These are phyloP conservation scores for Drosophila kurseongensis DNA, from an alignment of 1,140 invertebrate species.

Conservation along the genomic window DNA sequence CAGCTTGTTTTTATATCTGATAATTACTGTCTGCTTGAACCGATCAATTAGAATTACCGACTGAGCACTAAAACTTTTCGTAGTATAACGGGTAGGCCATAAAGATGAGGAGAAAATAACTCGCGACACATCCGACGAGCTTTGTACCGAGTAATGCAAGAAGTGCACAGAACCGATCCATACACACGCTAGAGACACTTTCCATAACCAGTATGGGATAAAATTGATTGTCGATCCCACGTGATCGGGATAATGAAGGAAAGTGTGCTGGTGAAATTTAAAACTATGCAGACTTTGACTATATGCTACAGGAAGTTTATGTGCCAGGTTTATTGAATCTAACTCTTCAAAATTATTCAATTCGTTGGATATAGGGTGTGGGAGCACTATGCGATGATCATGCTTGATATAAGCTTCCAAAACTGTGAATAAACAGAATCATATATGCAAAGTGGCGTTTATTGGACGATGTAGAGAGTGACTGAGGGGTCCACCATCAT, in stretches of 20 bases:
- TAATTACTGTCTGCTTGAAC: too few species aligned
- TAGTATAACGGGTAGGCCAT: too few species aligned
- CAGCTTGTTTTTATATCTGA: too few species aligned
- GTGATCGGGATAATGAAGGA: slow-evolving; percentile 6
- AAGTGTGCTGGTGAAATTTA: slow-evolving; percentile 58
- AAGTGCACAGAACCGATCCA: too few species aligned
- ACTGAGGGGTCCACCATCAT: slow-evolving; percentile 3
- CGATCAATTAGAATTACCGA: too few species aligned
- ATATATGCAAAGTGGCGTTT: slow-evolving; percentile 60
- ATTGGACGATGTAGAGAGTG: slow-evolving; percentile 48
- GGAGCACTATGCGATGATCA: slow-evolving; percentile 23
- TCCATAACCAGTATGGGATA: slow-evolving; percentile 21
- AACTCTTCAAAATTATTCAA: slow-evolving; percentile 9
- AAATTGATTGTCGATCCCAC: background rate
- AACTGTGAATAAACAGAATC: slow-evolving; percentile 71
- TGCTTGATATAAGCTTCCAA: slow-evolving; percentile 77
- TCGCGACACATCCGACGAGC: too few species aligned
- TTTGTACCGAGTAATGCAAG: too few species aligned
- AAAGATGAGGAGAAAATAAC: too few species aligned
- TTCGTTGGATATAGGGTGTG: slow-evolving; percentile 3
- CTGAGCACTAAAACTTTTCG: too few species aligned
- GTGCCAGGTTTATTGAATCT: slow-evolving; percentile 62
- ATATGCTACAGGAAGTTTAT: slow-evolving; percentile 44
- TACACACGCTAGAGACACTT: too few species aligned
- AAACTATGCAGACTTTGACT: slow-evolving; percentile 37